Base-by-base conservation (phyloP, 2,797 vertebrate genomes). In the Chromis chromis region DNA sequence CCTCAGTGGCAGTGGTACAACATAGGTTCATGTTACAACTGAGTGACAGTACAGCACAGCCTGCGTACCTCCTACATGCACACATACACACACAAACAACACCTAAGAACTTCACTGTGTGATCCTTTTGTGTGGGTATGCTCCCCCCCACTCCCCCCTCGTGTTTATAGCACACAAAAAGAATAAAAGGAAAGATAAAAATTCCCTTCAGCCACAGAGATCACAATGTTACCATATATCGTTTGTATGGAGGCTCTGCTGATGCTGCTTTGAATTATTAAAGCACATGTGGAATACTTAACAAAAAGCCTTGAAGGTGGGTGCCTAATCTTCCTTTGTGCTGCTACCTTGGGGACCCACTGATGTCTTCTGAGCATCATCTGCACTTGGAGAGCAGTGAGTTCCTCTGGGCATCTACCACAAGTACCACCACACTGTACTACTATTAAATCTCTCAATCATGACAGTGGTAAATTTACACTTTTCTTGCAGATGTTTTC, bases 191-290 rank as follows among this genome's bases (percentile, higher is more conserved):
- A 64, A 65, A 70, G 61, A 56, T 66, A 74, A 81, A 84, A 76
- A 72, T 46, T 75, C 71, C 87, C 84, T 42, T 61, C 12, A 70
- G 83, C 84, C 56, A 78, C 42, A 65, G 36, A 77, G 80, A 91
- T 88, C 88, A 87, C 59, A 88, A 68, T 27, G 63, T 77, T 78
- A 50, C 79, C 65, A 78, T 86, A 83, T 49, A 89, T 79, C 13
- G 66, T 78, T 86, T 75, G 82, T 83, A 79, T 63, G 65, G 64
- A 76, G 67, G 62, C 48, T 81, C 57, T 70, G 82, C 65, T 81
- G 46, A 76, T 86, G 88, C 81, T 0, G 67, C 80, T 65, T 74
- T 93, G 85, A 93, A 93, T 93, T 93, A 94, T 93, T 93, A 86
- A 93, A 88, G 75, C 76, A 84, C 83, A 91, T 83, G 84, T 87